Base-by-base conservation (phyloP, 2,113 vertebrate species). In the Clarias batrachus region DNA sequence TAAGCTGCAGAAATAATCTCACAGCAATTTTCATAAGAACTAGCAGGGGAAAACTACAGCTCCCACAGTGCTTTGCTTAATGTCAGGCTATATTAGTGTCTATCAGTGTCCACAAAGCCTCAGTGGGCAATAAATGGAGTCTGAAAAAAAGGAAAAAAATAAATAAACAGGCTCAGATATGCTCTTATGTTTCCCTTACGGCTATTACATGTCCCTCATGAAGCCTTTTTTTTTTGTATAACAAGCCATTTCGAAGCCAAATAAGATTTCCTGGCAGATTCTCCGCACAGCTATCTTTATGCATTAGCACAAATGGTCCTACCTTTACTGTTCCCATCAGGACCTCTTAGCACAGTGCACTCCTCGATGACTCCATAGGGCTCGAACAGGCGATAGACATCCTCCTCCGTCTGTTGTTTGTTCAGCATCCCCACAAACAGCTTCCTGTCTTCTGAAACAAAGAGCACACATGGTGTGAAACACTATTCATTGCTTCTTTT, bases 291-390 rank as follows among this genome's bases (percentile, higher is more conserved):
- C 81, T 68, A 82, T 83, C 70, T 83, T 87, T 83, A 83, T 86
- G 77, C 54, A 83, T 84, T 81, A 65, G 33, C 66, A 86, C 19
- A 87, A 73, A 23, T 37, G 56, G 89, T 87, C 91, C 89, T 93
- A 99, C 98, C 98, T 98, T 99, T 99, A 96, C 98, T 99, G 95
- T 98, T 99, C 85, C 98, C 98, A 11, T 99, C 98, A 0, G 97
- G 97, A 83, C 98, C 98, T 88, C 98, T 95, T 90, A 99, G 94
- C 93, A 99, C 98, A 0, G 98, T 99, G 94, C 98, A 99, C 92
- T 99, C 98, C 85, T 99, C 98, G 60, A 99, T 99, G 90, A 97
- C 97, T 90, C 98, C 98, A 27, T 99, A 99, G 6, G 98, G 97
- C 94, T 99, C 97, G 83, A 99, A 99, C 91, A 99, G 97, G 91